A percentile compares a stretch with the other conserved stretches of the same genome.
These are phyloP conservation scores for Charanyca ferruginea DNA, from an alignment of 2,888 invertebrate species.

Conservation along the genomic window DNA sequence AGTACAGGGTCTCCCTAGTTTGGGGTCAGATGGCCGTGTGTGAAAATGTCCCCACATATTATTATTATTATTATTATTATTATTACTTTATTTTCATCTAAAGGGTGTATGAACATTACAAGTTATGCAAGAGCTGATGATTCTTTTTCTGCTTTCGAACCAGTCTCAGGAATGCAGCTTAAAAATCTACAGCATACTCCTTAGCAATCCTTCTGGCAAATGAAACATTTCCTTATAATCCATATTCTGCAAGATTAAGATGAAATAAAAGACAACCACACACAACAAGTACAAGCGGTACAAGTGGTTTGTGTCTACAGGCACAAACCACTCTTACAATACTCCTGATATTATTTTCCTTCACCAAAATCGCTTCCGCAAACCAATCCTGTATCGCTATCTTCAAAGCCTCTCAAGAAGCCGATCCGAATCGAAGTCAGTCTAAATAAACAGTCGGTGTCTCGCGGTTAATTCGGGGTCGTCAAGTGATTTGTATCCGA, in stretches of 20 bases:
- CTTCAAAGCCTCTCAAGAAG: conserved; percentile 51
- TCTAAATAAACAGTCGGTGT: conserved; percentile 73
- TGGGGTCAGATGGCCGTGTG: too few relatives aligned
- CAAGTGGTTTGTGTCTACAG: too few relatives aligned
- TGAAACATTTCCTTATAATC: background rate
- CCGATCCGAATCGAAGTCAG: conserved; percentile 62
- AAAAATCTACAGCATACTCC: background rate
- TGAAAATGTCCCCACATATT: too few relatives aligned
- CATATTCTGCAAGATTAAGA: background rate
- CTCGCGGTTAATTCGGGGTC: conserved; percentile 79
- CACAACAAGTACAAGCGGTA: too few relatives aligned
- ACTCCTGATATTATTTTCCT: background rate
- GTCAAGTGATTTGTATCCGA: conserved; percentile 77
- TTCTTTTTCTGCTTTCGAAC: too few relatives aligned
- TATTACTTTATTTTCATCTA: background rate
- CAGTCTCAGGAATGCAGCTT: too few relatives aligned
- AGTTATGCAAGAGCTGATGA: too few relatives aligned
- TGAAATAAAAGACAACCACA: too few relatives aligned
- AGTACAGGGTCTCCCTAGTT: too few relatives aligned
- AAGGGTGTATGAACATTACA: too few relatives aligned
- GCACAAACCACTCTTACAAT: background rate
- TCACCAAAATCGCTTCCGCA: conserved; percentile 29
- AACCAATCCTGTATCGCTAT: conserved; percentile 47
- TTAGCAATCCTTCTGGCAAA: background rate
- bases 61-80: too few relatives aligned